Evolutionary conservation across 2,797 vertebrate genomes (phyloP).

Genomic region (Mus minutoides): DNA sequence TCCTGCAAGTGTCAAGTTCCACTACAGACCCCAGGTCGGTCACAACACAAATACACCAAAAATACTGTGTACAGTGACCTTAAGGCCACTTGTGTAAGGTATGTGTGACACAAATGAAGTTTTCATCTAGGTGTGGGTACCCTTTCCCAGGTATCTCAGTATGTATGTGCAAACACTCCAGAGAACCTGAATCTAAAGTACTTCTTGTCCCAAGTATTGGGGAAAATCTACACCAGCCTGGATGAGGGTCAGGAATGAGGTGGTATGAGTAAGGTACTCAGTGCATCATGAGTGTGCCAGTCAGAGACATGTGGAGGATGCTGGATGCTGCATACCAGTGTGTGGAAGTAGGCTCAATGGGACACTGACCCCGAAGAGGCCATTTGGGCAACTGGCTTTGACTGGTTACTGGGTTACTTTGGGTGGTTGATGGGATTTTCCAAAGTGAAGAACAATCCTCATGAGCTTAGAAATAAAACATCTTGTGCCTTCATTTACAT

Average conservation of each 20-base stretch:
- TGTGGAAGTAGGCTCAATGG: neutral
- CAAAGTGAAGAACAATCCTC: neutral
- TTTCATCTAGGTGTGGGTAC: neutral
- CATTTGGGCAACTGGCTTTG: neutral
- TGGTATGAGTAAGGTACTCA: neutral
- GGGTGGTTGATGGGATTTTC: neutral
- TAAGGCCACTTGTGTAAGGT: too few relatives aligned
- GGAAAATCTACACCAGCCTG: neutral
- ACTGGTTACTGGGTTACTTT: neutral
- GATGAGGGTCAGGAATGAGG: neutral
- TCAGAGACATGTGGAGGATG: too few relatives aligned
- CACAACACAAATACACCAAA: neutral
- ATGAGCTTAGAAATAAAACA: neutral
- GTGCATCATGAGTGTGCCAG: neutral
- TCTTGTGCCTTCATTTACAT: neutral
- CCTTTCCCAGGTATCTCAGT: neutral
- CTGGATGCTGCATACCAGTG: neutral
- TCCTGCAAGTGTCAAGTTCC: neutral
- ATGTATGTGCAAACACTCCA: neutral
- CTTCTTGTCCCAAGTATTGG: neutral
- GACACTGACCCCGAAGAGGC: neutral
- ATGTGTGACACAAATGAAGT: neutral
- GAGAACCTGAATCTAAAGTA: neutral
- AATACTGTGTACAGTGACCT: neutral
- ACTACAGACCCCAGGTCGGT: neutral